Evolutionary conservation across 2,888 invertebrate genomes (phyloP), one percentile per base, ranked within the genome.

Genomic region (Cosmorhoe ocellata): DNA sequence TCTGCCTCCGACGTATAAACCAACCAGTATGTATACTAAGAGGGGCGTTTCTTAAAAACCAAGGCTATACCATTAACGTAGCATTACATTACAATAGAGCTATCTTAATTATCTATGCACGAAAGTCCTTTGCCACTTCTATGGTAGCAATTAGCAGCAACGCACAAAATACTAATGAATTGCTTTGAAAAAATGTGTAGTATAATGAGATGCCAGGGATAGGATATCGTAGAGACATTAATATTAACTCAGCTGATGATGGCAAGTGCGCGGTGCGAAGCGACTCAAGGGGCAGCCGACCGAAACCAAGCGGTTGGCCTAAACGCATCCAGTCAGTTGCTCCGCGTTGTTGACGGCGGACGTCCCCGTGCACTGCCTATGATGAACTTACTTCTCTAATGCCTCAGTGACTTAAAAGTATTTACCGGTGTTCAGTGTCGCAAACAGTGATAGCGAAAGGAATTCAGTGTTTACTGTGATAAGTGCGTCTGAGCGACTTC

Each of bases 321-420:
- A 24, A 24, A 24, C 7, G 58, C 48, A 49, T 48, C 74, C 44
- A 61, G 85, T 84, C 77, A 76, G 80, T 75, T 71, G 73, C 71
- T 70, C 71, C 72, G 74, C 78, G 78, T 67, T 76, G 71, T 57
- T 59, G 67, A 44, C 55, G 69, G 47, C 68, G 74, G 79, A 66
- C 72, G 79, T 64, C 68, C 66, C 59, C 51, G 61, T 62, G 60
- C 61, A 55, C 61, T 56, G 62, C 50, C 61, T 36, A 59, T 32
- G 24, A 33, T 40, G 50, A 52, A 53, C 31, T 56, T 39, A 54
- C 36, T 58, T 56, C 27, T 44, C 6, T 36, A 42, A 50, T 47
- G 43, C 32, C 38, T 41, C 27, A 46, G 52, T 55, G 52, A 59
- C 58, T 61, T 45, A 56, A 51, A 58, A 56, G 51, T 55, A 33